Conservation (phyloP, 2,113 vertebrate species). For the Erinaceus europaeus region DNA sequence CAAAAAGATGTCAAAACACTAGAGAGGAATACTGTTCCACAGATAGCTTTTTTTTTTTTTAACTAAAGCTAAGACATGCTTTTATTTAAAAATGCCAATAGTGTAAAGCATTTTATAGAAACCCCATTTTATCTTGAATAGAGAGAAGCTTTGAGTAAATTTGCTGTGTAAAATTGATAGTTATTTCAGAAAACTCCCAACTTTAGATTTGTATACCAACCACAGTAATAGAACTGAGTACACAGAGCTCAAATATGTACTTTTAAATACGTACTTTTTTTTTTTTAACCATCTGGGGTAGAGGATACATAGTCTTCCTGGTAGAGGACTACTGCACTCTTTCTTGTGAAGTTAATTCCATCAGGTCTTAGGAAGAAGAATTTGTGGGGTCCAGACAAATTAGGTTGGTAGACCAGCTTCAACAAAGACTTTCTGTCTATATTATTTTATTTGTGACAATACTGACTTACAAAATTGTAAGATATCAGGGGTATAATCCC, state of each 20-base stretch:
- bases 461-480: too few relatives aligned
- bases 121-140: constrained; percentile 56
- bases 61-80: constrained; percentile 34
- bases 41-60: constrained; percentile 25
- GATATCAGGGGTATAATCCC: too few relatives aligned
- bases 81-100: constrained; percentile 53
- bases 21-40: constrained; percentile 37
- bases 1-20: constrained; percentile 19
- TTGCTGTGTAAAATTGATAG: constrained; percentile 50
- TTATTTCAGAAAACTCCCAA: constrained; percentile 46
- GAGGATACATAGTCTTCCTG: background rate
- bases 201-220: constrained; percentile 48
- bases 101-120: constrained; percentile 48
- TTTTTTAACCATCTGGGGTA: constrained; percentile 14
- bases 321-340: background rate
- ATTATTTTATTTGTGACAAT: too few relatives aligned
- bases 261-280: background rate
- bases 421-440: too few relatives aligned
- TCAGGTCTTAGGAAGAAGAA: constrained; percentile 42
- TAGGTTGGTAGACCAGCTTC: background rate
- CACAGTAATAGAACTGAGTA: constrained; percentile 12
- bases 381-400: constrained; percentile 26
- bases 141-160: constrained; percentile 53
- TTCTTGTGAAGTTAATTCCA: constrained; percentile 35
- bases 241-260: background rate